A percentile compares a stretch with the other conserved stretches of the same genome.
Evolutionary conservation across 2,797 vertebrate genomes (phyloP).

Genomic region (Sciurus vulgaris): DNA sequence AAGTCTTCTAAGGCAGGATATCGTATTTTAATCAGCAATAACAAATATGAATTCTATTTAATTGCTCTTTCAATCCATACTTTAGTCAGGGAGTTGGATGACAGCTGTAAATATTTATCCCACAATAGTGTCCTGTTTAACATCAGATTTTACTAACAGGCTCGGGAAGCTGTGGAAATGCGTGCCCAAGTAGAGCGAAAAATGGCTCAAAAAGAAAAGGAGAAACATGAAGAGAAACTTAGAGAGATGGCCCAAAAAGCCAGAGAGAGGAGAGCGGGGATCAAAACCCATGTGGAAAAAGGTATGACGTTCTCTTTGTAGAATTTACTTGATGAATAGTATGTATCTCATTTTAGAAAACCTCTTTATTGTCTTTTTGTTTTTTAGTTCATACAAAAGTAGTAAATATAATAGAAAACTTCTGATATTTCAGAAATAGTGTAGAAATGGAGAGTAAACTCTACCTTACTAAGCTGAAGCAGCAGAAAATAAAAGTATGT

Average conservation of each 20-base stretch:
- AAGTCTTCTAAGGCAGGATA: neutral
- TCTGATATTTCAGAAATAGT: slow-evolving; percentile 31
- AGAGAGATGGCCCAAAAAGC: slow-evolving; percentile 97
- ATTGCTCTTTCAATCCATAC: slow-evolving; percentile 19
- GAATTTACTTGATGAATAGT: slow-evolving; percentile 29
- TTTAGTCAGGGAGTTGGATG: neutral
- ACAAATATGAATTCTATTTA: slow-evolving; percentile 30
- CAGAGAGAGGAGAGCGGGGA: slow-evolving; percentile 97
- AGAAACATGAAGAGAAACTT: slow-evolving; percentile 98
- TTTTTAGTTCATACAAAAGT: neutral
- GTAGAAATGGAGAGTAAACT: slow-evolving; percentile 32
- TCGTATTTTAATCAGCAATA: slow-evolving; percentile 48
- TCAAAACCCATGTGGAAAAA: slow-evolving; percentile 98
- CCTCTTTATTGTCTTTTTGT: neutral
- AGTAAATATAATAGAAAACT: slow-evolving; percentile 7
- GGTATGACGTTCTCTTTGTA: slow-evolving; percentile 86
- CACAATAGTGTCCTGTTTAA: neutral
- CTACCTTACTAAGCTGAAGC: neutral
- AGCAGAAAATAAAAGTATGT: neutral
- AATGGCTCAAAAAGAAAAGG: slow-evolving; percentile 99
- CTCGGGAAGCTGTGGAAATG: slow-evolving; percentile 99
- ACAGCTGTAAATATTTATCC: slow-evolving; percentile 28
- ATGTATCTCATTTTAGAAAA: slow-evolving; percentile 30
- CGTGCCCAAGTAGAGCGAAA: slow-evolving; percentile 99
- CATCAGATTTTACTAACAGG: slow-evolving; percentile 87